Evolutionary conservation across 2,888 invertebrate species (phyloP), one percentile per base, ranked within the genome.

Genomic region (Mongoloraphidia duomilia): DNA sequence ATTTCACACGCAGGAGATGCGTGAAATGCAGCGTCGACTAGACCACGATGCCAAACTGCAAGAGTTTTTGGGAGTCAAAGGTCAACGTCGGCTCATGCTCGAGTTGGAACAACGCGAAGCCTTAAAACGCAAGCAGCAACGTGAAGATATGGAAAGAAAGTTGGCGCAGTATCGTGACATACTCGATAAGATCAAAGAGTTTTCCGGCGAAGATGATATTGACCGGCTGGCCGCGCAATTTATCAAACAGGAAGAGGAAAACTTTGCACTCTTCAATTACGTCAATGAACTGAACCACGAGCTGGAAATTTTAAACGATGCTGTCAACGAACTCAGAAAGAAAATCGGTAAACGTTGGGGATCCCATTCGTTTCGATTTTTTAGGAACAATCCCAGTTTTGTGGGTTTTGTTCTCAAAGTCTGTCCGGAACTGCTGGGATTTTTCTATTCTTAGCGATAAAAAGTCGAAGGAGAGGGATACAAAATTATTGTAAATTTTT

Each of bases 251-350:
- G 93, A 93, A 61, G 89, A 89, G 57, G 87, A 88, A 63, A 94
- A 93, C 70, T 93, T 92, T 64, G 89, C 92, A 0, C 74, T 90
- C 1, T 94, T 93, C 64, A 89, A 84, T 66, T 92, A 89, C 62
- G 86, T 93, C 38, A 92, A 90, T 63, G 89, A 91, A 62, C 73
- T 93, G 50, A 91, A 92, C 64, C 83, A 80, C 40, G 87, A 90
- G 65, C 73, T 89, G 50, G 88, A 89, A 64, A 73, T 76, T 40
- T 63, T 88, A 2, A 80, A 81, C 55, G 80, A 83, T 55, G 76
- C 75, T 47, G 80, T 87, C 0, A 74, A 75, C 44, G 71, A 75
- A 53, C 64, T 87, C 9, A 73, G 75, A 37, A 63, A 69, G 17
- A 78, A 76, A 56, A 84, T 88, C 50, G 79, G 80, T 79, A 62